Conservation (phyloP, 2,797 vertebrate genomes). For the Todus mexicanus region DNA sequence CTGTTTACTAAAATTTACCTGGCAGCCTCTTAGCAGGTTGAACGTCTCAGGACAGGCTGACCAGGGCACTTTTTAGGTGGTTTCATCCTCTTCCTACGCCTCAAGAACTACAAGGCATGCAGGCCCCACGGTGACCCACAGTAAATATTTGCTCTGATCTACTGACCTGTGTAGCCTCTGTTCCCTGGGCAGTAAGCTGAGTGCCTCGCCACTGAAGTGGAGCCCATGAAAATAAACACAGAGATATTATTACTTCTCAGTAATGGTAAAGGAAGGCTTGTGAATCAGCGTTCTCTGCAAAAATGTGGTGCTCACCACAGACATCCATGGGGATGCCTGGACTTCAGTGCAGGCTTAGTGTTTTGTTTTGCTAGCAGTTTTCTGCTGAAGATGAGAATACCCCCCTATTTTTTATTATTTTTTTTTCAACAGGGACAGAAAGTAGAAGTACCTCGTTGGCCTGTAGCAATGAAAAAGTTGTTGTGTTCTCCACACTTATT, state of each 20-base stretch:
- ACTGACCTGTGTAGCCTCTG: not conserved
- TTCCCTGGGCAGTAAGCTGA: not conserved
- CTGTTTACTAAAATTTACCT: not conserved
- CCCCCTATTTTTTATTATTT: too few relatives aligned
- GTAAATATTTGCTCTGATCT: conserved; percentile 19
- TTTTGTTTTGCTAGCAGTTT: not conserved
- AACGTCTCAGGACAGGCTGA: not conserved
- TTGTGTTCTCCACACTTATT: not conserved
- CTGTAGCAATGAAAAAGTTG: not conserved
- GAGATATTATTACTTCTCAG: conserved; percentile 54
- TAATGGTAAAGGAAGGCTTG: conserved; percentile 11
- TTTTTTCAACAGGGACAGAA: not conserved
- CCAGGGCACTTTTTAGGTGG: not conserved
- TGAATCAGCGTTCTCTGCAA: conserved; percentile 20
- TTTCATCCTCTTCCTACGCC: not conserved
- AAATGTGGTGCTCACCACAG: not conserved
- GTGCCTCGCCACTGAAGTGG: conserved; percentile 23
- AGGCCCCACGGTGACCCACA: not conserved
- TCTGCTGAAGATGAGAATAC: not conserved
- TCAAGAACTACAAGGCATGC: not conserved
- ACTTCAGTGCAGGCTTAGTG: not conserved
- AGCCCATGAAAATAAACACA: conserved; percentile 61
- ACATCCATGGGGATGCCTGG: not conserved
- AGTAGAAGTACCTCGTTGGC: not conserved
- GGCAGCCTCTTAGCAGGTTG: not conserved